Evolutionary conservation across 2,888 invertebrate species (phyloP).

Genomic region (Sphecodes monilicornis): DNA sequence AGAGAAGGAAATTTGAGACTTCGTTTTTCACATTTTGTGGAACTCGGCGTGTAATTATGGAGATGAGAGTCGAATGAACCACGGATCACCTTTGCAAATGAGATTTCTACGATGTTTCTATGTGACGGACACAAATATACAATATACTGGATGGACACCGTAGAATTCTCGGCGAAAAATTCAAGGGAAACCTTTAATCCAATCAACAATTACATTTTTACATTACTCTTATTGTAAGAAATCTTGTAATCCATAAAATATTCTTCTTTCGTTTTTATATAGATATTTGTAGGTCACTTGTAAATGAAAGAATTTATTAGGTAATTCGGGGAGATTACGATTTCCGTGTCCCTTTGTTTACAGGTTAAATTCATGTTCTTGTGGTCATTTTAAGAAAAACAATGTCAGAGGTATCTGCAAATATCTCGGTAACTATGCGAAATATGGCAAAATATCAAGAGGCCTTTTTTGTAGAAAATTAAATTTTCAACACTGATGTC

Average conservation of each 20-base stretch:
- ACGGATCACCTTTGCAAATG: conserved; percentile 1
- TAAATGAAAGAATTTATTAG: too few species aligned
- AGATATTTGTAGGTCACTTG: too few species aligned
- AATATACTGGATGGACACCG: neutral
- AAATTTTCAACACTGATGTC: too few species aligned
- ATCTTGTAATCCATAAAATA: neutral
- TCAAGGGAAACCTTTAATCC: neutral
- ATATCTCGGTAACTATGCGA: too few species aligned
- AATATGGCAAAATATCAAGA: too few species aligned
- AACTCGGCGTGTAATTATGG: neutral
- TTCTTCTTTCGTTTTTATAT: too few species aligned
- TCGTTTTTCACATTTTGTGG: neutral
- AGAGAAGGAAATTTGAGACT: neutral
- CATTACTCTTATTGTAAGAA: neutral
- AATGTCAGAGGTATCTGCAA: too few species aligned
- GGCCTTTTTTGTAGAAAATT: too few species aligned
- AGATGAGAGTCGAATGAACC: neutral
- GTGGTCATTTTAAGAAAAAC: too few species aligned
- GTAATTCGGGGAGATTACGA: too few species aligned
- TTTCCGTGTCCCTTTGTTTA: too few species aligned
- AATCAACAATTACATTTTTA: neutral
- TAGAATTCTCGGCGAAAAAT: neutral
- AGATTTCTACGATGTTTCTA: neutral
- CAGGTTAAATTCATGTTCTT: too few species aligned
- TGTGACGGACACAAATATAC: neutral